Percentiles rank a stretch among this genome's conserved stretches.
Conservation (phyloP, 2,113 vertebrate species). For the Chlamydotis undulata region DNA sequence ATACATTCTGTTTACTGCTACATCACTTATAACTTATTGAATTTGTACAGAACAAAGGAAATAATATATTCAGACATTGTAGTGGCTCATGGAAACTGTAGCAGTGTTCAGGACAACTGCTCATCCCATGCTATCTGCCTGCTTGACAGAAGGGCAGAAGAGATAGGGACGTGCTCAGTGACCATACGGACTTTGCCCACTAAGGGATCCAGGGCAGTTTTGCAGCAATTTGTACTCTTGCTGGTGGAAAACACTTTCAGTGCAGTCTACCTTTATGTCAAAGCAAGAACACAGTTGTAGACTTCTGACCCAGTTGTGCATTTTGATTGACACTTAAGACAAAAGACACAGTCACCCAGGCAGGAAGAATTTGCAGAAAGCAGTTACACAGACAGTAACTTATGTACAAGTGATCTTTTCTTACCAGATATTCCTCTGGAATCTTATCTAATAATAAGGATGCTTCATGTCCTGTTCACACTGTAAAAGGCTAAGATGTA, state of each 20-base stretch:
- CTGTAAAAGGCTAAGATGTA: neutral
- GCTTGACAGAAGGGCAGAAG: neutral
- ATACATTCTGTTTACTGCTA: neutral
- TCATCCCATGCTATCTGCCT: rapidly evolving
- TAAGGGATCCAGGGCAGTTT: neutral
- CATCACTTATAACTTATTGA: neutral
- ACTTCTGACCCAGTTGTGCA: neutral
- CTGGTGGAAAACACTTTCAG: neutral
- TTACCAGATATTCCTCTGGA: neutral
- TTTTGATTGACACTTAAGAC: neutral
- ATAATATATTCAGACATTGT: neutral
- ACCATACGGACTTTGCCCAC: rapidly evolving
- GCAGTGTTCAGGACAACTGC: neutral
- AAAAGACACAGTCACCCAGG: neutral
- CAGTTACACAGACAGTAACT: neutral
- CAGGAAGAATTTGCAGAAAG: neutral
- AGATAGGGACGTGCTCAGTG: neutral
- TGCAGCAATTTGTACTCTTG: neutral
- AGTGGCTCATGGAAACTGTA: neutral
- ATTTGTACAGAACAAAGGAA: neutral
- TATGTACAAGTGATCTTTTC: neutral
- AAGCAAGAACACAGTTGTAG: neutral
- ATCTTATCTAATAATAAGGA: neutral
- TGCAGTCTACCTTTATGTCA: neutral
- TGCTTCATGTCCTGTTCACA: neutral